Evolutionary conservation across 1,140 invertebrate genomes (phyloP).

Genomic region (Probaryconus sp.): DNA sequence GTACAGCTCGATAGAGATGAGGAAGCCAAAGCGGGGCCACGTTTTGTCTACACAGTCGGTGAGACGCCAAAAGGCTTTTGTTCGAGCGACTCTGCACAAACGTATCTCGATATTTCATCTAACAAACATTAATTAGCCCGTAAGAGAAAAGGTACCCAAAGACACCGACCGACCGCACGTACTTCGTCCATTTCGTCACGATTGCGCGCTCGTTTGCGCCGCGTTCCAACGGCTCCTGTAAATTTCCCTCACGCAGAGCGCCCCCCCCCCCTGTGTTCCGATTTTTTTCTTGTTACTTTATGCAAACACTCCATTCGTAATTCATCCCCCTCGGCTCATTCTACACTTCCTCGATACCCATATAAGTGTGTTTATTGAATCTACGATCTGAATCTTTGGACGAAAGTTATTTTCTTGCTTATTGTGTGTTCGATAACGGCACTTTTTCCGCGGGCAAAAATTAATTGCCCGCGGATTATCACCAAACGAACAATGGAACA

Average conservation of each 20-base stretch:
- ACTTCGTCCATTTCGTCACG: constrained; percentile 42
- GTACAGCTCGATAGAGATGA: constrained; percentile 7
- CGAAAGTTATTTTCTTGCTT: constrained; percentile 15
- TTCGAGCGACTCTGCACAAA: constrained; percentile 41
- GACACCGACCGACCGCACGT: constrained; percentile 24
- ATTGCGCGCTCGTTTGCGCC: constrained; percentile 27
- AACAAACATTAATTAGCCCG: constrained; percentile 64
- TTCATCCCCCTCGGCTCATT: constrained; percentile 38
- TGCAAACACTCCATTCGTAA: constrained; percentile 45
- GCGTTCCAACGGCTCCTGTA: constrained; percentile 23
- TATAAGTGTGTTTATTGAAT: constrained; percentile 22
- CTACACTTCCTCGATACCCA: constrained; percentile 25
- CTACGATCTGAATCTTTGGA: constrained; percentile 25
- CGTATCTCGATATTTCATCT: constrained; percentile 66
- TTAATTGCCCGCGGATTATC: too few relatives aligned
- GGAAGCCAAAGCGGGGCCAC: constrained; percentile 25
- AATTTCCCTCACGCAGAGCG: constrained; percentile 38
- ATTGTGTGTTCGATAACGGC: constrained; percentile 6
- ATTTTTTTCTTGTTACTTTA: constrained; percentile 33
- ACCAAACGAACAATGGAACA: too few relatives aligned
- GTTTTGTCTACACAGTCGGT: constrained; percentile 7
- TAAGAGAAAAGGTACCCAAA: constrained; percentile 51
- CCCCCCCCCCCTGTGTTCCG: constrained; percentile 13
- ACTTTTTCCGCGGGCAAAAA: neutral
- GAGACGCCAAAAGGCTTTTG: too few relatives aligned